Base-by-base conservation (phyloP, 1,140 invertebrate genomes). In the Drosophila ananassae region DNA sequence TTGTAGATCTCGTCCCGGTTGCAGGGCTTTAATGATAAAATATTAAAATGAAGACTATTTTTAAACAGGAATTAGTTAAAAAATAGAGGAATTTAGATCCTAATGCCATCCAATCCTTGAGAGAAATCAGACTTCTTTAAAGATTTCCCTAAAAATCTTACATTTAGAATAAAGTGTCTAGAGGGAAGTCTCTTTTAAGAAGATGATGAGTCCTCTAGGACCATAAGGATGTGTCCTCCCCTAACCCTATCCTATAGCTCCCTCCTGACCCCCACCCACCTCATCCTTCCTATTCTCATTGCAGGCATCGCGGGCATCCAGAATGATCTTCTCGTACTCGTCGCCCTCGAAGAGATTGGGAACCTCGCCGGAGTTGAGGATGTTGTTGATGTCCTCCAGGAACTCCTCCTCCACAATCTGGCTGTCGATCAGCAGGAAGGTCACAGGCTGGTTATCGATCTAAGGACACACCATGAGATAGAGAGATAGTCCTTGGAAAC, bases 401-500 rank as follows among this genome's bases (percentile, higher is more conserved):
- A 98, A 98, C 85, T 97, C 96, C 92, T 99, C 98, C 61, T 97
- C 95, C 0, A 97, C 95, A 37, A 98, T 97, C 92, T 99, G 97
- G 1, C 96, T 97, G 84, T 99, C 98, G 4, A 95, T 95, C 80
- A 97, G 95, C 3, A 99, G 93, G 89, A 99, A 98, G 0, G 97
- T 96, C 0, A 95, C 95, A n/a, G 97, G 95, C 60, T 96, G 93
- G 67, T 95, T 95, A 32, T 95, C 94, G 24, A 96, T 77, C 90
- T 91, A 9, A 17, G 0, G 7, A 13, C 32, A 21, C 34, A 12
- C 17, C 34, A n/a, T 12, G 30, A 8, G 9, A 12, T 12, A 13
- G 5, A 7, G 5, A 12, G 0, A 44, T 32, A 28, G 5, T 3
- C 9, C 3, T 10, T 8, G n/a, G n/a, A n/a, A n/a, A n/a, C n/a